phyloP scores from a whole-genome alignment of 2,888 invertebrate genomes.

The Lycia hirtaria region DNA sequence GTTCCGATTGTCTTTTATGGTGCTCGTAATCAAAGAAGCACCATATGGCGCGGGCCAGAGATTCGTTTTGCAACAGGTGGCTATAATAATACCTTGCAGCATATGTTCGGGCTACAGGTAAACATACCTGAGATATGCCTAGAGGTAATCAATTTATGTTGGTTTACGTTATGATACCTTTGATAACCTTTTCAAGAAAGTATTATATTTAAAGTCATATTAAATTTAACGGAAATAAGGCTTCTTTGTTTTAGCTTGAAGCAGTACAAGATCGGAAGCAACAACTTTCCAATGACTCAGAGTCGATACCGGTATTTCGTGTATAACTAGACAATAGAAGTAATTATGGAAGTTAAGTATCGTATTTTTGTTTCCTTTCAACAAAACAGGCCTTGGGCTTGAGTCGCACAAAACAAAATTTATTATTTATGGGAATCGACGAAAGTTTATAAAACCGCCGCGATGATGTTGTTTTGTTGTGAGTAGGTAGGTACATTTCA shows the following conservation, averaged over 20 bases:
- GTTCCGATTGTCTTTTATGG: constrained; percentile 75
- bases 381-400: constrained; percentile 30
- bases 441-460: constrained; percentile 30
- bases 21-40: constrained; percentile 59
- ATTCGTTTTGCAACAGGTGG: constrained; percentile 71
- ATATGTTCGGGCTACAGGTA: constrained; percentile 35
- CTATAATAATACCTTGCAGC: constrained; percentile 37
- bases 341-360: constrained; percentile 45
- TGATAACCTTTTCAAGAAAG: background rate
- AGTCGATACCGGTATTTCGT: constrained; percentile 21
- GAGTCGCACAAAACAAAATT: constrained; percentile 39
- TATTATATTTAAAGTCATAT: background rate
- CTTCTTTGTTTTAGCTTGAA: constrained; percentile 6
- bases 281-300: constrained; percentile 22
- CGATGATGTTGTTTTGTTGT: constrained; percentile 17
- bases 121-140: constrained; percentile 15
- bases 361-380: constrained; percentile 40
- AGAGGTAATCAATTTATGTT: constrained; percentile 12
- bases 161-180: background rate
- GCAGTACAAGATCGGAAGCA: constrained; percentile 9
- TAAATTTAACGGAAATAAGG: background rate
- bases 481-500: constrained; percentile 11
- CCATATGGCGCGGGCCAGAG: constrained; percentile 75
- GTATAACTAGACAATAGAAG: constrained; percentile 38
- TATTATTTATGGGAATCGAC: constrained; percentile 38